Conservation (phyloP, 2,888 invertebrate species). For the Eueremaeus valkanovi region DNA sequence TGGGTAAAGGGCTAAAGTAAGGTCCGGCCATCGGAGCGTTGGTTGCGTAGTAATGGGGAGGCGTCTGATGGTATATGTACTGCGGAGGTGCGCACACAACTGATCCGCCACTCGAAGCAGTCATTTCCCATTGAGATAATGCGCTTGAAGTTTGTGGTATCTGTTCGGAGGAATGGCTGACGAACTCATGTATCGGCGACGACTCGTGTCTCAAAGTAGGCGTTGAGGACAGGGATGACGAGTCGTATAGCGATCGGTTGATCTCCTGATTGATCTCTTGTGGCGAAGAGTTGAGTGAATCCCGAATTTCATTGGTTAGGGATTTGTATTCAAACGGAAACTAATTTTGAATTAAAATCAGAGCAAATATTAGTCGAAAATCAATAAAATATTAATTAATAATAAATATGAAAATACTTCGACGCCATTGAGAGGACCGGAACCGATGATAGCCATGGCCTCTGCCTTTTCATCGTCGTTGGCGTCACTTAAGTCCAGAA, state of each 20-base stretch:
- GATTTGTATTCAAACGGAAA: conserved; percentile 30
- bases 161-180: conserved; percentile 1
- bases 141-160: background rate
- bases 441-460: conserved; percentile 60
- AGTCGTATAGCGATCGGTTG: background rate
- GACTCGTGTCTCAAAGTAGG: background rate
- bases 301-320: background rate
- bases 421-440: conserved; percentile 18
- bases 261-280: background rate
- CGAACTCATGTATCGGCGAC: background rate
- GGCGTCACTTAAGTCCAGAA: conserved; percentile 69
- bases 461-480: conserved; percentile 65
- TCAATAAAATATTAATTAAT: background rate
- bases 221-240: background rate
- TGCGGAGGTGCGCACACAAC: conserved; percentile 15
- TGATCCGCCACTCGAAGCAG: background rate
- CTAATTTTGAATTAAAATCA: conserved; percentile 35
- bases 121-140: background rate
- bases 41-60: background rate
- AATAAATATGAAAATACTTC: conserved; percentile 33
- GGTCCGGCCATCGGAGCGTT: background rate
- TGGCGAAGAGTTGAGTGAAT: background rate
- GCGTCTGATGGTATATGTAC: conserved; percentile 17
- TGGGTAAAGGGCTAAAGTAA: background rate
- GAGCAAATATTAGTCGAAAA: conserved; percentile 24